These are phyloP conservation scores for Zelleria hepariella DNA, from an alignment of 2,888 invertebrate genomes.

Conservation along the genomic window DNA sequence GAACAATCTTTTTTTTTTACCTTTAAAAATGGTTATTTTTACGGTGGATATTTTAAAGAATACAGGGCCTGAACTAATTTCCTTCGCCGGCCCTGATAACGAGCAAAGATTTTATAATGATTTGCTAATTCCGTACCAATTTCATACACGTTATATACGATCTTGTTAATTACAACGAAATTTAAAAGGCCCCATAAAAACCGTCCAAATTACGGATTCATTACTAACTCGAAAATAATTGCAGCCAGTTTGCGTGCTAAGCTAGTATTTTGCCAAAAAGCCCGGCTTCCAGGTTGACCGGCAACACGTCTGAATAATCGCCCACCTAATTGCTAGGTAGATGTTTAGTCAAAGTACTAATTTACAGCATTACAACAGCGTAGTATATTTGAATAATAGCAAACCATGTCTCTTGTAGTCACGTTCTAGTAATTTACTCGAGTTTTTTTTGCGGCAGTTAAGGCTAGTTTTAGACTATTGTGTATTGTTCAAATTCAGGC, in stretches of 20 bases:
- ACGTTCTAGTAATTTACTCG: background rate
- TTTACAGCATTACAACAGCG: background rate
- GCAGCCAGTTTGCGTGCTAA: background rate
- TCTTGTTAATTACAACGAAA: background rate
- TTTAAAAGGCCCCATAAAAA: background rate
- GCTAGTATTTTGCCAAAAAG: background rate
- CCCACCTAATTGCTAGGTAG: background rate
- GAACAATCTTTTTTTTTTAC: too few species aligned
- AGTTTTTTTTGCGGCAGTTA: background rate
- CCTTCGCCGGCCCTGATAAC: too few species aligned
- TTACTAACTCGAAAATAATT: background rate
- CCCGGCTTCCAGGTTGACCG: background rate
- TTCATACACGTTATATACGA: background rate
- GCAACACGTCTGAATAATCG: background rate
- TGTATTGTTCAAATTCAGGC: background rate
- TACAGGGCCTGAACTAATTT: too few species aligned
- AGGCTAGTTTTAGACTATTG: background rate
- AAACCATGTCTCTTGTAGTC: background rate
- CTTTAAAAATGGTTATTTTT: too few species aligned
- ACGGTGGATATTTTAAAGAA: too few species aligned
- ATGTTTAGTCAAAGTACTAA: background rate
- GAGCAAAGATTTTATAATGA: background rate
- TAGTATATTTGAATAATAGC: background rate
- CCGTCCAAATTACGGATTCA: background rate
- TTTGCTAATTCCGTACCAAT: background rate